phyloP scores from a whole-genome alignment of 2,797 vertebrate species.

The Enteromius thamalakanensis region DNA sequence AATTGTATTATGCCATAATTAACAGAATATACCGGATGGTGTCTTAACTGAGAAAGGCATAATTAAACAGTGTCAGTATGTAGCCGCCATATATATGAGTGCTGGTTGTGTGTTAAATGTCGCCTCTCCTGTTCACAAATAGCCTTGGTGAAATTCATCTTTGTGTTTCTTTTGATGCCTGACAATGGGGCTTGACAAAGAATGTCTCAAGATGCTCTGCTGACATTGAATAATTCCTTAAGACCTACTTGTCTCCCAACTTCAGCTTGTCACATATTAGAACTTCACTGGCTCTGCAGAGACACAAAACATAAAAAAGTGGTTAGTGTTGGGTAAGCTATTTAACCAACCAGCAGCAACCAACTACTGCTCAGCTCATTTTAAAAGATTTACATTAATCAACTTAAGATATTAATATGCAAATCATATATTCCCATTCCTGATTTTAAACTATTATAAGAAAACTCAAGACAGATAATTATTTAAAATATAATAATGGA shows the following conservation, averaged over 20 bases:
- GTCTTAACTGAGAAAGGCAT: slow-evolving; percentile 68
- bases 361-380: background rate
- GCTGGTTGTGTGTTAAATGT: slow-evolving; percentile 60
- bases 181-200: slow-evolving; percentile 32
- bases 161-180: slow-evolving; percentile 40
- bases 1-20: slow-evolving; percentile 70
- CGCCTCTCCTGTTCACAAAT: slow-evolving; percentile 60
- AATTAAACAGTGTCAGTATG: slow-evolving; percentile 72
- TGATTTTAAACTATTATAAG: slow-evolving; percentile 3
- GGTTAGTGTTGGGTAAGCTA: background rate
- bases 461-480: background rate
- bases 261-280: slow-evolving; percentile 21
- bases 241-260: slow-evolving; percentile 36
- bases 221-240: slow-evolving; percentile 33
- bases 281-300: slow-evolving; percentile 47
- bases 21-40: slow-evolving; percentile 61
- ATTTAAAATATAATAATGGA: background rate
- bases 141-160: slow-evolving; percentile 40
- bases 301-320: slow-evolving; percentile 41
- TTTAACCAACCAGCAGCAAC: background rate
- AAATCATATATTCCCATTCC: background rate
- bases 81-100: slow-evolving; percentile 69
- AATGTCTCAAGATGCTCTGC: slow-evolving; percentile 15
- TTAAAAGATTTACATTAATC: background rate
- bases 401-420: background rate